Conservation (phyloP, 2,888 invertebrate genomes). For the Drosophila prolongata region DNA sequence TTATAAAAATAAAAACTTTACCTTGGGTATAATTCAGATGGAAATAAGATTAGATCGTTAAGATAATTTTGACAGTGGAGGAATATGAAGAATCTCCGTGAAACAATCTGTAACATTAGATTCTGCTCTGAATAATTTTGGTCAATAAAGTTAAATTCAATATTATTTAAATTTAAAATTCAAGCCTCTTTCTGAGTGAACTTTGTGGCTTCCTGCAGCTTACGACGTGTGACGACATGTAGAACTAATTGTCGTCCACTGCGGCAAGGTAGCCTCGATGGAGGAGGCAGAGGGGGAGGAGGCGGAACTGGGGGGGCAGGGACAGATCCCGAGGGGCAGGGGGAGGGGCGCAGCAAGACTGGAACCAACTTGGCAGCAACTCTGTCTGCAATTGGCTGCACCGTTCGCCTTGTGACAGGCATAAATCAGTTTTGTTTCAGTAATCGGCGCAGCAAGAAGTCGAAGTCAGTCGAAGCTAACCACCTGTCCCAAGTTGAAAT, state of each 20-base stretch:
- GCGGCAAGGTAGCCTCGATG: conserved; percentile 27
- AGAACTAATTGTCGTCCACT: conserved; percentile 83
- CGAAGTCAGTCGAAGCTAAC: conserved; percentile 22
- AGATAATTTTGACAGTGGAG: no score
- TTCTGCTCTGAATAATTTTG: no score
- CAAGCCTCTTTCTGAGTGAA: conserved; percentile 2
- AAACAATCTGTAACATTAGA: no score
- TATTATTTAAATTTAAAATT: no score
- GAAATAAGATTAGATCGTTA: no score
- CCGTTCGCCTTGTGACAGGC: conserved; percentile 71
- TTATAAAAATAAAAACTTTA: no score
- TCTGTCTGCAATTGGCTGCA: conserved; percentile 54
- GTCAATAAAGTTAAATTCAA: no score
- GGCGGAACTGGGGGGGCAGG: conserved; percentile 42
- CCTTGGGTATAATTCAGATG: no score
- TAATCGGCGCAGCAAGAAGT: conserved; percentile 74
- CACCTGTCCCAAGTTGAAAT: conserved; percentile 19
- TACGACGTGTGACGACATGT: conserved; percentile 82
- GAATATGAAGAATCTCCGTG: no score
- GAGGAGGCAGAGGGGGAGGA: background rate
- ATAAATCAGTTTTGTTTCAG: conserved; percentile 79
- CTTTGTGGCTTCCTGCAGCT: conserved; percentile 81
- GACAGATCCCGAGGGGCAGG: conserved; percentile 27
- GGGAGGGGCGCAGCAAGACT: conserved; percentile 24
- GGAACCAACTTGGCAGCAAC: conserved; percentile 28